Base-by-base conservation (phyloP, 1,140 invertebrate species). In the Cyrtorhinus lividipennis region DNA sequence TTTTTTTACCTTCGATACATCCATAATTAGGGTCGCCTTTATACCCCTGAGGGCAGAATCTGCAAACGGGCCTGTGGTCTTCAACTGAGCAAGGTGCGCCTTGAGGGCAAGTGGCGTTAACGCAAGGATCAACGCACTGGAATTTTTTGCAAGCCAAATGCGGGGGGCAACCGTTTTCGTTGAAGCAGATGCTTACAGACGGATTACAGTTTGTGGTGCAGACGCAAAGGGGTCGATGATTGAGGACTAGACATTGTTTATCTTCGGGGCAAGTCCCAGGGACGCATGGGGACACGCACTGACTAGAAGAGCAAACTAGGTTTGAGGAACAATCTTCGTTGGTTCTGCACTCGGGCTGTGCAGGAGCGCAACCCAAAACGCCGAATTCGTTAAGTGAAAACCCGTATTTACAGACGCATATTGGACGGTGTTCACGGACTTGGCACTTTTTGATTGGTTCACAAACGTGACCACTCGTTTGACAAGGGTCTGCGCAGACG, bases 1-100 rank as follows among this genome's bases (percentile, higher is more conserved):
- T 72, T 71, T 73, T 71, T 78, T 89, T 92, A 92, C 90, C 90
- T 92, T 92, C 90, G 77, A 89, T 83, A 81, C 90, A 93, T 86
- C 89, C 90, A 81, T 87, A 87, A 81, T 85, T 86, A 74, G 83
- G 79, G 78, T 92, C 89, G 76, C 86, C 81, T 79, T 84, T 83
- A 81, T 87, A 92, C 80, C 89, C 90, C 75, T 80, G 80, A 71
- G 90, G 89, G 82, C 90, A 93, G 82, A 91, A 92, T 83, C 91
- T 90, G 86, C 90, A 92, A 74, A 89, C 84, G 67, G 89, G 85
- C 78, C 86, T 88, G 79, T 92, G 90, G 77, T 92, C 88, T 83
- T 92, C 87, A 68, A 92, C 89, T 78, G 84, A 87, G 78, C 90
- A 94, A 70, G 88, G 88, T 62, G 86, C 83, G 72, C 87, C 85